Evolutionary conservation across 2,888 invertebrate species (phyloP).

Genomic region (Stenichneumon culpator): DNA sequence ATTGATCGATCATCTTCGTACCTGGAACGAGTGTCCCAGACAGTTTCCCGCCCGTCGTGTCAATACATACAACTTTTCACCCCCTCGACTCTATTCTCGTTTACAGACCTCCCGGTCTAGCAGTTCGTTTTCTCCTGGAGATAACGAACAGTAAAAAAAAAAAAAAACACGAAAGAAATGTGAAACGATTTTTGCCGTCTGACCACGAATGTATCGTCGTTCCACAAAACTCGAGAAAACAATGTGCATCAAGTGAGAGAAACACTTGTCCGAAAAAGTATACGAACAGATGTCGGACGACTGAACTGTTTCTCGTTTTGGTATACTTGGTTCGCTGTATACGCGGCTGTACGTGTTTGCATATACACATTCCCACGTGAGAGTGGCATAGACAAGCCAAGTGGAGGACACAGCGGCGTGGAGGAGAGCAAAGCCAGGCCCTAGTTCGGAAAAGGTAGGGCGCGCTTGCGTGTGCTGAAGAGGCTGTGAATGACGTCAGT

Average conservation of each 20-base stretch:
- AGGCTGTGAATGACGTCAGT: constrained; percentile 80
- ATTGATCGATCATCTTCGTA: constrained; percentile 17
- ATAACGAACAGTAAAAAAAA: background rate
- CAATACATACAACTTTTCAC: background rate
- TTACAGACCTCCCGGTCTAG: background rate
- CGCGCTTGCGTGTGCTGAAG: constrained; percentile 69
- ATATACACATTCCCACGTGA: background rate
- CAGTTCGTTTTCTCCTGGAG: background rate
- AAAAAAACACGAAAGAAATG: background rate
- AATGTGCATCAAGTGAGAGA: constrained; percentile 3
- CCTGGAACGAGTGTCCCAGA: background rate
- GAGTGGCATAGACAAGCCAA: constrained; percentile 19
- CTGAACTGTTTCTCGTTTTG: background rate
- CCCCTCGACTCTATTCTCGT: background rate
- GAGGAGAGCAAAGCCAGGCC: constrained; percentile 46
- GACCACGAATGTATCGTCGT: background rate
- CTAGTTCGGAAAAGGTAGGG: constrained; percentile 65
- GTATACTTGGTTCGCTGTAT: background rate
- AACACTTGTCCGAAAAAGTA: constrained; percentile 3
- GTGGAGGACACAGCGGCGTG: constrained; percentile 2
- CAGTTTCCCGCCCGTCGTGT: background rate
- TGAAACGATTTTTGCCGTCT: background rate
- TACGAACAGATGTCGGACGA: background rate
- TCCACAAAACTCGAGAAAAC: background rate
- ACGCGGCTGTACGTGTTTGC: background rate